phyloP scores from a whole-genome alignment of 2,888 invertebrate genomes.

The Heteromyza rotundicornis region DNA sequence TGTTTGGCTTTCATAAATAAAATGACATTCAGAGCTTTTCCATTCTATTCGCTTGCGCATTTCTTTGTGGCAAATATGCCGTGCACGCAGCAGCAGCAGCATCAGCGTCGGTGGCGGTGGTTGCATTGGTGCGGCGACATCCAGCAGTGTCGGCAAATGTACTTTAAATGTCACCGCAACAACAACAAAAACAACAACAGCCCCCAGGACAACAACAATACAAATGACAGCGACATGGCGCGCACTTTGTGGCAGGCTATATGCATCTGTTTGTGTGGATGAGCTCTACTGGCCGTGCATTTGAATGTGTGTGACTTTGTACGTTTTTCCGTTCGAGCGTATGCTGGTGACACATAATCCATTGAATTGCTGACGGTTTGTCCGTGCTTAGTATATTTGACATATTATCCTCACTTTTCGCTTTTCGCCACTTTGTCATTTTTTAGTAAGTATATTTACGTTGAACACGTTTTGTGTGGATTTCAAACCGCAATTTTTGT shows the following conservation, averaged over 20 bases:
- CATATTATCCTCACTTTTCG: conserved; percentile 30
- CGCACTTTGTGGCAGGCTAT: conserved; percentile 22
- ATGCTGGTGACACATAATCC: not conserved
- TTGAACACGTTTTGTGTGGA: too few species aligned
- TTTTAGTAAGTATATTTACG: conserved; percentile 11
- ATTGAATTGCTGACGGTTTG: conserved; percentile 11
- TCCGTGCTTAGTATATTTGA: conserved; percentile 25
- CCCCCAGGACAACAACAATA: conserved; percentile 31
- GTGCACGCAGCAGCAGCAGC: not conserved
- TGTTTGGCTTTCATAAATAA: conserved; percentile 5
- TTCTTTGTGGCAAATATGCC: not conserved
- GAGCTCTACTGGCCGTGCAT: too few species aligned
- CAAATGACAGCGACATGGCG: conserved; percentile 33
- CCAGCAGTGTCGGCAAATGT: conserved; percentile 34
- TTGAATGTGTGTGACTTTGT: conserved; percentile 1
- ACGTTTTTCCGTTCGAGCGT: not conserved
- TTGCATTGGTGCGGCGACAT: not conserved
- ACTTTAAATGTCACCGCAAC: conserved; percentile 45
- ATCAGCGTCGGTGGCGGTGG: not conserved
- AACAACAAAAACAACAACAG: conserved; percentile 27
- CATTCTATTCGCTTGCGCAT: not conserved
- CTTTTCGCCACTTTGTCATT: conserved; percentile 33
- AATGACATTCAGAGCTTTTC: not conserved
- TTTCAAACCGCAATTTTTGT: too few species aligned
- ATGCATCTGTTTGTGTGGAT: not conserved